Conservation (phyloP, 2,888 invertebrate genomes). For the Hemithea aestivaria region DNA sequence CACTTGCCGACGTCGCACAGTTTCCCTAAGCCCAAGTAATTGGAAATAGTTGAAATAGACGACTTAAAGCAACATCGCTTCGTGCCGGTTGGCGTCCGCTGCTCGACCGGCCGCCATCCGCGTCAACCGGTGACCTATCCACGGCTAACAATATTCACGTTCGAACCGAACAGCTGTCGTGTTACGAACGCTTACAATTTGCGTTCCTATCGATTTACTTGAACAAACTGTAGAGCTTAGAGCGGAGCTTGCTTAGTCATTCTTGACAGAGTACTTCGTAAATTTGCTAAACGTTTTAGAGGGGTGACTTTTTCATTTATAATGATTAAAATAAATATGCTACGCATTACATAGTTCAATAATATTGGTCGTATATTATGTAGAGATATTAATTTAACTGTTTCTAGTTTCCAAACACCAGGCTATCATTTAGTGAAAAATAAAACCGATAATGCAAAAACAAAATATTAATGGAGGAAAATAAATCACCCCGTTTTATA, state of each 20-base stretch:
- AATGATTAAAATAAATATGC: no score
- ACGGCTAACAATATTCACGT: slow-evolving; percentile 24
- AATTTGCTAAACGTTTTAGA: no score
- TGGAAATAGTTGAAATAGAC: slow-evolving; percentile 78
- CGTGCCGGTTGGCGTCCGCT: slow-evolving; percentile 20
- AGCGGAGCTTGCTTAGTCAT: slow-evolving; percentile 3
- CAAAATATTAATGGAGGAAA: neutral
- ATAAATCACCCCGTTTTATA: slow-evolving; percentile 3
- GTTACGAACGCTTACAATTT: slow-evolving; percentile 19
- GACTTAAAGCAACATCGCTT: slow-evolving; percentile 56
- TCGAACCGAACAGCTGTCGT: slow-evolving; percentile 21
- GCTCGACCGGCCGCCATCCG: slow-evolving; percentile 1
- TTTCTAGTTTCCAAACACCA: no score
- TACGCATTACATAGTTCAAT: no score
- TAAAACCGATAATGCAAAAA: no score
- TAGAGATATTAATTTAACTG: no score
- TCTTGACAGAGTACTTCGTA: slow-evolving; percentile 2
- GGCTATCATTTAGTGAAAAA: no score
- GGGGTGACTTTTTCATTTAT: no score
- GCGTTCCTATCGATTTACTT: slow-evolving; percentile 14
- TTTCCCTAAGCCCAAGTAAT: slow-evolving; percentile 76
- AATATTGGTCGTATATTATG: no score
- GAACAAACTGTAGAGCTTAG: slow-evolving; percentile 2
- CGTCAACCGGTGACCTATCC: slow-evolving; percentile 14
- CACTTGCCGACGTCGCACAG: slow-evolving; percentile 72